phyloP scores from a whole-genome alignment of 53 echinoderm and acorn worm species.

The Henricia sp. region DNA sequence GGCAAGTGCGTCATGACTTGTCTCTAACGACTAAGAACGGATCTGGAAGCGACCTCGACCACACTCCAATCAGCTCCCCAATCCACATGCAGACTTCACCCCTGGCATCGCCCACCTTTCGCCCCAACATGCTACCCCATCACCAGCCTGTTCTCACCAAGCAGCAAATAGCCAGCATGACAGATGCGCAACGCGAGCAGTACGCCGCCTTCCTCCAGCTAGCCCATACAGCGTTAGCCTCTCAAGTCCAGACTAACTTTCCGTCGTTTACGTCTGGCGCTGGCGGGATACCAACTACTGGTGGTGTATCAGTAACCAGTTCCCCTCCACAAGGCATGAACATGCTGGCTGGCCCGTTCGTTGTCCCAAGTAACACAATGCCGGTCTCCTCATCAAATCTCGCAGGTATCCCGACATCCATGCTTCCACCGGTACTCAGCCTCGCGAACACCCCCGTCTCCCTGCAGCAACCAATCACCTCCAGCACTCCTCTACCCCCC shows the following conservation, averaged over 20 bases:
- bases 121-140: conserved; percentile 43
- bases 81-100: conserved; percentile 45
- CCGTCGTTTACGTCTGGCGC: conserved; percentile 25
- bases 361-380: conserved; percentile 22
- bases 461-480: conserved; percentile 2
- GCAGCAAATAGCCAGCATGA: conserved; percentile 57
- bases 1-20: conserved; percentile 79
- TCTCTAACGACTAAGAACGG: conserved; percentile 75
- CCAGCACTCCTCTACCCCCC: conserved; percentile 17
- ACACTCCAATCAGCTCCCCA: conserved; percentile 22
- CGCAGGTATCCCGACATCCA: conserved; percentile 23
- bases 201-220: conserved; percentile 61
- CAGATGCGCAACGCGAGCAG: conserved; percentile 52
- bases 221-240: conserved; percentile 52
- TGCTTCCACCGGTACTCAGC: conserved; percentile 11
- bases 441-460: conserved; percentile 51
- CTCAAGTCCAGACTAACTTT: conserved; percentile 52
- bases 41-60: conserved; percentile 2
- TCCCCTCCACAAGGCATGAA: conserved; percentile 22
- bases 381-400: conserved; percentile 22
- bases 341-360: conserved; percentile 52
- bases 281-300: background rate
- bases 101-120: conserved; percentile 46
- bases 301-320: background rate
- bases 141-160: conserved; percentile 41